These are phyloP conservation scores for Dendrolimus punctatus DNA, from an alignment of 1,140 invertebrate species.

Conservation along the genomic window DNA sequence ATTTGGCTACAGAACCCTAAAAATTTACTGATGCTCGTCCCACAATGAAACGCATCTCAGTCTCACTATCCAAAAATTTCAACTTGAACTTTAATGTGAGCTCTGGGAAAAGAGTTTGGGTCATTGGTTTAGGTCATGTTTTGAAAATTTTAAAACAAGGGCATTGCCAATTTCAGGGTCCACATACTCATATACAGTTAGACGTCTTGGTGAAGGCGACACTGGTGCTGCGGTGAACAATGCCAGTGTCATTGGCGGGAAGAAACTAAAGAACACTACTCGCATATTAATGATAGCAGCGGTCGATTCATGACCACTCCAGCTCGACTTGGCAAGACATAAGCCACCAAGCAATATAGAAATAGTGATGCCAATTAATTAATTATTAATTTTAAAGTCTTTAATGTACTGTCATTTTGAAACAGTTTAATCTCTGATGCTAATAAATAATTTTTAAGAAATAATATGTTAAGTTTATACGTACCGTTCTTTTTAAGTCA, in stretches of 20 bases:
- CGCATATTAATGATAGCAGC: conserved; percentile 52
- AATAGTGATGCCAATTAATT: not conserved
- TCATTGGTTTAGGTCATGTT: conserved; percentile 37
- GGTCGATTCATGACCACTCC: conserved; percentile 13
- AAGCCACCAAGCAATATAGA: no score
- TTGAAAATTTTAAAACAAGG: conserved; percentile 41
- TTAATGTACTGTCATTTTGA: no score
- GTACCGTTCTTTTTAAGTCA: no score
- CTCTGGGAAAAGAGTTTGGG: conserved; percentile 21
- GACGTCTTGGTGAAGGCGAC: conserved; percentile 25
- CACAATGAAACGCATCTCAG: no score
- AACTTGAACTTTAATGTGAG: no score
- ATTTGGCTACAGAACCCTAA: no score
- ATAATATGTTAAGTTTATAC: no score
- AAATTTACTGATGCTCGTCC: no score
- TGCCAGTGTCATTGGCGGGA: conserved; percentile 61
- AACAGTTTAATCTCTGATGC: no score
- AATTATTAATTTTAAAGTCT: not conserved
- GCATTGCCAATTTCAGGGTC: conserved; percentile 68
- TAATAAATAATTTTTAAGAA: no score
- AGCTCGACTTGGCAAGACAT: no score
- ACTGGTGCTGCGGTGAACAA: conserved; percentile 42
- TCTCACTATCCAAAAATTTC: no score
- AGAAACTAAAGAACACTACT: conserved; percentile 59
- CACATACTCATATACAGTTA: conserved; percentile 61